Conservation (phyloP, 2,797 vertebrate species). For the Decapterus maruadsi region DNA sequence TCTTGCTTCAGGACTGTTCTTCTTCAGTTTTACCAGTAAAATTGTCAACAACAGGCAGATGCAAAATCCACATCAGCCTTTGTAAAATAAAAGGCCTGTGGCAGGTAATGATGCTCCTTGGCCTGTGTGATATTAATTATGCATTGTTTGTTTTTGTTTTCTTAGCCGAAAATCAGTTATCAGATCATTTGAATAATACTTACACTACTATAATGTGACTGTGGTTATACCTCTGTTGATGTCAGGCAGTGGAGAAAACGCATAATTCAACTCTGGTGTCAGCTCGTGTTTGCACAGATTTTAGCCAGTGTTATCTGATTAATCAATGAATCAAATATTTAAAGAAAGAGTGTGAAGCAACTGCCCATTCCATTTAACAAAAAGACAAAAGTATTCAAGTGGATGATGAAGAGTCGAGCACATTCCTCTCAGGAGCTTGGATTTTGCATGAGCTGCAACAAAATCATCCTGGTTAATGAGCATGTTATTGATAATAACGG, state of each 20-base stretch:
- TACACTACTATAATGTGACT: slow-evolving; percentile 8
- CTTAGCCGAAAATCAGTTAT: slow-evolving; percentile 31
- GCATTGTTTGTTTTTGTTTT: slow-evolving; percentile 39
- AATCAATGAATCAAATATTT: too few relatives aligned
- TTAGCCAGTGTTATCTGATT: too few relatives aligned
- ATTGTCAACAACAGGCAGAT: slow-evolving; percentile 29
- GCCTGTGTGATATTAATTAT: slow-evolving; percentile 42
- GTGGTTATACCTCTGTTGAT: neutral
- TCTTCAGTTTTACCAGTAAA: slow-evolving; percentile 6
- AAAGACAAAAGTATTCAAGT: neutral
- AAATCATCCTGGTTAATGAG: neutral
- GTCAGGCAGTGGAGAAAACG: slow-evolving; percentile 2
- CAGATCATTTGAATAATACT: slow-evolving; percentile 28
- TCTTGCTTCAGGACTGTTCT: neutral
- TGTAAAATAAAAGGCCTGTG: slow-evolving; percentile 13
- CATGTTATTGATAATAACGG: too few relatives aligned
- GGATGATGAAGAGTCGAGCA: neutral
- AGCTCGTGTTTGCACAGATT: too few relatives aligned
- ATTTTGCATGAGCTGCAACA: neutral
- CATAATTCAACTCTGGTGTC: too few relatives aligned
- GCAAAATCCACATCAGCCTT: neutral
- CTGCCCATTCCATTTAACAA: neutral
- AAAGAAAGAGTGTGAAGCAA: neutral
- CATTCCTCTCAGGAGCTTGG: neutral
- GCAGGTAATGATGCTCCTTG: slow-evolving; percentile 32